phyloP scores from a whole-genome alignment of 1,140 invertebrate species.

The Bombus cullumanus region DNA sequence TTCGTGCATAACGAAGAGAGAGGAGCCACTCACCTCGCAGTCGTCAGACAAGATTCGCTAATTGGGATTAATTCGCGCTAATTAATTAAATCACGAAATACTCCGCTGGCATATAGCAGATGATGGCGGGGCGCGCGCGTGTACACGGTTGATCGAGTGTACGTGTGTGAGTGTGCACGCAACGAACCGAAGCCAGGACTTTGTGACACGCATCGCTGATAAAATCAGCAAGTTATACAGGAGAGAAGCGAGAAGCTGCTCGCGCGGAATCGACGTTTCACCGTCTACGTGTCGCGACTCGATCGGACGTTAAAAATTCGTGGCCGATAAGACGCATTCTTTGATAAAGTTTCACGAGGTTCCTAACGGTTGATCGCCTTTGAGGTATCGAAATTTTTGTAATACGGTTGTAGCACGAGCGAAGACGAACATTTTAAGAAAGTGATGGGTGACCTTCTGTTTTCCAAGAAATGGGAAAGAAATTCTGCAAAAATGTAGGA shows the following conservation, averaged over 20 bases:
- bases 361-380: background rate
- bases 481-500: no score
- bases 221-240: conserved; percentile 30
- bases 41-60: conserved; percentile 71
- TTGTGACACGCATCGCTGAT: conserved; percentile 44
- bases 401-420: no score
- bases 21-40: conserved; percentile 54
- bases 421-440: no score
- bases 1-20: conserved; percentile 61
- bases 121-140: background rate
- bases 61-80: conserved; percentile 76
- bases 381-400: background rate
- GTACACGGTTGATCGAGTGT: background rate
- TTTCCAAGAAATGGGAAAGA: no score
- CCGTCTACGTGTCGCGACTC: background rate
- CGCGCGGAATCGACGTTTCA: background rate
- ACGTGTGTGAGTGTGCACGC: conserved; percentile 18
- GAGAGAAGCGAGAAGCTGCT: background rate
- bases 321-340: background rate
- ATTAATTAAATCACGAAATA: conserved; percentile 76
- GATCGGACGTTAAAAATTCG: background rate
- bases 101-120: conserved; percentile 31
- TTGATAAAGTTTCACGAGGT: background rate
- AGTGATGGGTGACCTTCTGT: no score
- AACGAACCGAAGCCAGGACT: conserved; percentile 45